These are phyloP conservation scores for Centropus unirufus DNA, from an alignment of 2,113 vertebrate species.

Conservation along the genomic window DNA sequence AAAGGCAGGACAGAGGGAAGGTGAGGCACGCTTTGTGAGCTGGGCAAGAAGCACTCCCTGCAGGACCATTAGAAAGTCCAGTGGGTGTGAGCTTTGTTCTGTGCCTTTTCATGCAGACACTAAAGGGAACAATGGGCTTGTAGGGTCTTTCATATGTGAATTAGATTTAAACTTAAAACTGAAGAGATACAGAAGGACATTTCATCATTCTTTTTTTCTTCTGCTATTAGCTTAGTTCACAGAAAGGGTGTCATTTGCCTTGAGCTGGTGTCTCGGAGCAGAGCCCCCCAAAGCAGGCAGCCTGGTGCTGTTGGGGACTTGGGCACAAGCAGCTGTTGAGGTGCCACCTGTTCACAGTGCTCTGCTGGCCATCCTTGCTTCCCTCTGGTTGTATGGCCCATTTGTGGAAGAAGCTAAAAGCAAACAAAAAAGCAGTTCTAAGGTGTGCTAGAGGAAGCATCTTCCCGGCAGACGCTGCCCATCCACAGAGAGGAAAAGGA, in stretches of 20 bases:
- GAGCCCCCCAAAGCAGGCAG: not conserved
- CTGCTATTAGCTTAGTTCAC: not conserved
- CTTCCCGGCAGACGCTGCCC: not conserved
- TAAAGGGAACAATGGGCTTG: not conserved
- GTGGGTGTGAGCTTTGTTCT: not conserved
- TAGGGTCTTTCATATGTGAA: not conserved
- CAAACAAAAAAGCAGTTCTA: not conserved
- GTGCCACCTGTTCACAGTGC: fast-evolving
- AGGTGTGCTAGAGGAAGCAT: not conserved
- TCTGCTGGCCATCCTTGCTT: not conserved
- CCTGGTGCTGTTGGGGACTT: fast-evolving
- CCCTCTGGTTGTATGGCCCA: not conserved
- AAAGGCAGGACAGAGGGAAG: not conserved
- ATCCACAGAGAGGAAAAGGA: not conserved
- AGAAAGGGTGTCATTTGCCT: not conserved
- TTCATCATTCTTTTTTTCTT: not conserved
- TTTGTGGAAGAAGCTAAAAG: not conserved
- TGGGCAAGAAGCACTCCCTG: not conserved
- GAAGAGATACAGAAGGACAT: not conserved
- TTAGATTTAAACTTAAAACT: not conserved
- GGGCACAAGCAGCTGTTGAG: not conserved
- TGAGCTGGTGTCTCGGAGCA: not conserved
- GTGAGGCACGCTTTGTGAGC: fast-evolving
- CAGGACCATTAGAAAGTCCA: fast-evolving
- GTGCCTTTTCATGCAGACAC: not conserved